A percentile compares a stretch with the other conserved stretches of the same genome.
These are phyloP conservation scores for Tenthredo livida DNA, from an alignment of 2,888 invertebrate species.

Conservation along the genomic window DNA sequence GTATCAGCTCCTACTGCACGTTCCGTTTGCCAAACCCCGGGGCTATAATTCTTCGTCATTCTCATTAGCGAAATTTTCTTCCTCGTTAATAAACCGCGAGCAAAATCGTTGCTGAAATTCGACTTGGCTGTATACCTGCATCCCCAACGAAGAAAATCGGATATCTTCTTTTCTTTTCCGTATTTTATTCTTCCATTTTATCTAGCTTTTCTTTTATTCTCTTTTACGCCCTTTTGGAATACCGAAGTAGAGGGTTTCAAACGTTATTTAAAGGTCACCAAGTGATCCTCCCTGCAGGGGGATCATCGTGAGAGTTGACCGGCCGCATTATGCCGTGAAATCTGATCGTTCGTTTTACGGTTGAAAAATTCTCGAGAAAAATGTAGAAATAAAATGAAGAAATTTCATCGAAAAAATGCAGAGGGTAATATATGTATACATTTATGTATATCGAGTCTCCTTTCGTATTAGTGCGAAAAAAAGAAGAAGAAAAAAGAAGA, in stretches of 20 bases:
- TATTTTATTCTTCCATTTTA: not conserved
- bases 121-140: not conserved
- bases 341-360: slow-evolving; percentile 39
- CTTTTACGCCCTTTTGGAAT: not conserved
- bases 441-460: no score
- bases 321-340: slow-evolving; percentile 26
- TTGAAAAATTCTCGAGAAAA: slow-evolving; percentile 7
- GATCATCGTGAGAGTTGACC: slow-evolving; percentile 9
- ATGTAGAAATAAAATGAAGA: not conserved
- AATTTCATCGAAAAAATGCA: slow-evolving; percentile 4
- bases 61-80: slow-evolving; percentile 31
- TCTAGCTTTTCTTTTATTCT: not conserved
- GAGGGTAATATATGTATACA: no score
- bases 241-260: slow-evolving; percentile 8
- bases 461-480: not conserved
- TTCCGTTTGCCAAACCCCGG: not conserved
- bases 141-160: not conserved
- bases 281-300: not conserved
- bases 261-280: slow-evolving; percentile 15
- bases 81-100: slow-evolving; percentile 33
- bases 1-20: not conserved
- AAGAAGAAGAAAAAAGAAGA: not conserved
- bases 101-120: not conserved
- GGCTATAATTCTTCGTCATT: slow-evolving; percentile 18
- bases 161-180: not conserved